phyloP scores from a whole-genome alignment of 2,888 invertebrate genomes.

The Patella depressa region DNA sequence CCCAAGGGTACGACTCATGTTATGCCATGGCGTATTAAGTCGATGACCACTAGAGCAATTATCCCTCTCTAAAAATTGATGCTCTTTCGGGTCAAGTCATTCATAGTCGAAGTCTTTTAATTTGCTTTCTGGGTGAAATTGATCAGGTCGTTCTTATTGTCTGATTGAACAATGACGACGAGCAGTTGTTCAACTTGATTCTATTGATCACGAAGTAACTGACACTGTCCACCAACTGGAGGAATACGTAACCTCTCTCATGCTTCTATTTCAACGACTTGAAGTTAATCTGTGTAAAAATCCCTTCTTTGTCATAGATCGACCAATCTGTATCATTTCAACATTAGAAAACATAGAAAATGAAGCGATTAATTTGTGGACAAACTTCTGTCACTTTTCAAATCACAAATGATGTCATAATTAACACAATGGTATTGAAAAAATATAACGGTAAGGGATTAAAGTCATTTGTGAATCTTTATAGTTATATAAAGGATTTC shows the following conservation, averaged over 20 bases:
- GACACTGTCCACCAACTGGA: background rate
- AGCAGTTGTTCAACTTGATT: background rate
- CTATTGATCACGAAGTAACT: slow-evolving; percentile 4
- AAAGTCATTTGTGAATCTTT: too few relatives aligned
- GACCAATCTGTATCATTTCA: slow-evolving; percentile 8
- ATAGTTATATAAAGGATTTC: too few relatives aligned
- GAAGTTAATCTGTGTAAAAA: slow-evolving; percentile 10
- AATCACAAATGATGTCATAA: slow-evolving; percentile 8
- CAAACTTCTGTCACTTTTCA: slow-evolving; percentile 4
- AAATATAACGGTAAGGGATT: too few relatives aligned
- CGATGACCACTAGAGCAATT: slow-evolving; percentile 10
- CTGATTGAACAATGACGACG: background rate
- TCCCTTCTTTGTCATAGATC: background rate
- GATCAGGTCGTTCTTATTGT: background rate
- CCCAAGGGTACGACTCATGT: background rate
- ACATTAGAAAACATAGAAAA: background rate
- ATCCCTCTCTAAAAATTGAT: background rate
- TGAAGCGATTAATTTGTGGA: slow-evolving; percentile 9
- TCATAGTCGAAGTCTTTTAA: background rate
- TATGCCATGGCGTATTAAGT: slow-evolving; percentile 5
- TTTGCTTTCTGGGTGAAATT: background rate
- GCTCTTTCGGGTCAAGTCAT: slow-evolving; percentile 6
- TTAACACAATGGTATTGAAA: background rate
- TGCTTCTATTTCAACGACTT: too few relatives aligned
- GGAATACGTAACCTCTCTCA: too few relatives aligned